phyloP scores from a whole-genome alignment of 2,888 invertebrate species.

The Doris montereyensis region DNA sequence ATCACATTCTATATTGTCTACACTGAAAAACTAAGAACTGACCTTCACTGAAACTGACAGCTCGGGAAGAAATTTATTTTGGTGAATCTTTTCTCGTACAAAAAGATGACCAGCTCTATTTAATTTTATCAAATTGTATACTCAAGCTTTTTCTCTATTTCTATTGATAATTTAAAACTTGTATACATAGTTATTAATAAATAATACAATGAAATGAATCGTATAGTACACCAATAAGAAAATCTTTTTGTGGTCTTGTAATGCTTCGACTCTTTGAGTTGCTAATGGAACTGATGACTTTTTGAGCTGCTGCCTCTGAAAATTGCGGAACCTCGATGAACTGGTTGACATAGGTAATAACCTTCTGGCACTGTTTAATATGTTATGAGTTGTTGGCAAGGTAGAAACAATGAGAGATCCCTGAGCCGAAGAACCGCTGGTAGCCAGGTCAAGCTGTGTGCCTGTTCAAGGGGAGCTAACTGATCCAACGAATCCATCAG shows the following conservation, averaged over 20 bases:
- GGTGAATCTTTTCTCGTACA: too few species aligned
- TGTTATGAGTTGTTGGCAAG: constrained; percentile 47
- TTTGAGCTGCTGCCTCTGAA: constrained; percentile 45
- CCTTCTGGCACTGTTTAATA: constrained; percentile 49
- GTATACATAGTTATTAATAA: too few species aligned
- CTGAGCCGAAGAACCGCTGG: constrained; percentile 54
- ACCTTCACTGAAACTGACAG: too few species aligned
- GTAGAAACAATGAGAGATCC: constrained; percentile 59
- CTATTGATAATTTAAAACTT: too few species aligned
- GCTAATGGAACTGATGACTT: constrained; percentile 49
- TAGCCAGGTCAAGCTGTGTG: constrained; percentile 59
- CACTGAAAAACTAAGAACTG: too few species aligned
- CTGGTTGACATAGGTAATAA: constrained; percentile 45
- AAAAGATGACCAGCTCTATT: too few species aligned
- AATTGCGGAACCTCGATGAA: constrained; percentile 53
- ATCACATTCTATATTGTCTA: too few species aligned
- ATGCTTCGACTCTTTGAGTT: constrained; percentile 47
- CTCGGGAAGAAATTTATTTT: too few species aligned
- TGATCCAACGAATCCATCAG: constrained; percentile 64
- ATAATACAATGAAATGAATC: too few species aligned
- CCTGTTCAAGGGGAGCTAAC: constrained; percentile 53
- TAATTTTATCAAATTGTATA: too few species aligned
- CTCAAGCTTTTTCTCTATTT: too few species aligned
- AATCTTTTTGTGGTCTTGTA: constrained; percentile 52
- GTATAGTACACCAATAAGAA: constrained; percentile 50